Evolutionary conservation across 2,113 vertebrate species (phyloP), one percentile per base, ranked within the genome.

Genomic region (Anhinga rufa): DNA sequence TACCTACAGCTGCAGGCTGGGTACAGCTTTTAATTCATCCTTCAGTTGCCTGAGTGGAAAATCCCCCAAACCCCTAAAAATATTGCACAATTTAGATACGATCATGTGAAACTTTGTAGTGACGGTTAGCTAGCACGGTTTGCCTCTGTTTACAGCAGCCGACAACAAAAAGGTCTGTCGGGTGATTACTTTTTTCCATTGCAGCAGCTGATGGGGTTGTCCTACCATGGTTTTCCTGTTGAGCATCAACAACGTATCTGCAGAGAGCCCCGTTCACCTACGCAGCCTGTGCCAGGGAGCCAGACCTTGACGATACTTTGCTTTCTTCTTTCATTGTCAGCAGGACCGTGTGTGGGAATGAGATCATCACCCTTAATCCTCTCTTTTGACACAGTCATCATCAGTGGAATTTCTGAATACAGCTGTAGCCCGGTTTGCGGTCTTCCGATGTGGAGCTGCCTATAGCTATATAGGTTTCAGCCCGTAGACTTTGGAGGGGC

Each of bases 111-210:
- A 93, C 86, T 70, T 69, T 5, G 16, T 83, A 66, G 91, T 0
- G 3, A 7, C 4, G 2, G 79, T 38, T 88, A 64, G 65, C 62
- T 10, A 21, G 74, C 79, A 42, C 4, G 4, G 29, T 71, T 34
- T 40, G 79, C 86, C 76, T 83, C 58, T 38, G 31, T 20, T 32
- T 46, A 40, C 72, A 87, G 89, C 48, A 86, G 65, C 72, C n/a
- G 17, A 4, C 3, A 8, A 44, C 75, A 40, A 76, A 82, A 96
- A 70, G 85, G 40, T 68, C 88, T 80, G 88, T 1, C 21, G 90
- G 80, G 76, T 93, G 95, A 96, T 92, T 5, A 69, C 48, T 95
- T 96, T 96, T 97, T 96, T 95, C 96, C 96, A 91, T 14, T 48
- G 93, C 93, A 48, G 92, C 82, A 78, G 52, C 42, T 2, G 32